phyloP scores from a whole-genome alignment of 2,888 invertebrate species.

The Ochlodes sylvanus region DNA sequence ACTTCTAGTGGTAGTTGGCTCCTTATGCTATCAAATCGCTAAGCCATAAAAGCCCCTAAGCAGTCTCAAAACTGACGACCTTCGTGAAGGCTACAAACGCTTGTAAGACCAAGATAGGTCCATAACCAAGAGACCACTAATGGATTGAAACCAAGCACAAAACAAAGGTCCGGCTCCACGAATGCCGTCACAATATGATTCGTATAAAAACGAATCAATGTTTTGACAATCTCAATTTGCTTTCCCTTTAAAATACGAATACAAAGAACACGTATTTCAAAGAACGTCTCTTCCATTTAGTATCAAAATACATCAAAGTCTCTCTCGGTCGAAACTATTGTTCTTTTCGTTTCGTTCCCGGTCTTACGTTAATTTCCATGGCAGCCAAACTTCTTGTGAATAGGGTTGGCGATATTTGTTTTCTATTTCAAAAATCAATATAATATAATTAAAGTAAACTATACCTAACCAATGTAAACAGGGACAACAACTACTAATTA shows the following conservation, averaged over 20 bases:
- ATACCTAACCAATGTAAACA: too few relatives aligned
- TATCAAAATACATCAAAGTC: constrained; percentile 34
- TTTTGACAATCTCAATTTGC: constrained; percentile 12
- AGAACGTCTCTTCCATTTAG: constrained; percentile 24
- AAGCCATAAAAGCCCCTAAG: too few relatives aligned
- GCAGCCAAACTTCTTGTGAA: constrained; percentile 31
- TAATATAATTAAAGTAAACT: too few relatives aligned
- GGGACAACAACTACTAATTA: too few relatives aligned
- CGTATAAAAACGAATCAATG: background rate
- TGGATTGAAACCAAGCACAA: background rate
- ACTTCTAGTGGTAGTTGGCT: too few relatives aligned
- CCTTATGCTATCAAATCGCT: too few relatives aligned
- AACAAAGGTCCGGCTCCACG: background rate
- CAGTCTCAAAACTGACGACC: too few relatives aligned
- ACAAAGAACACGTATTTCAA: constrained; percentile 21
- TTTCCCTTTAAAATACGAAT: constrained; percentile 11
- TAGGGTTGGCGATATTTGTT: constrained; percentile 14
- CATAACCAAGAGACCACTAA: too few relatives aligned
- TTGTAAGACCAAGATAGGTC: too few relatives aligned
- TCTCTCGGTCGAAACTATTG: constrained; percentile 30
- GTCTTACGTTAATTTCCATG: constrained; percentile 37
- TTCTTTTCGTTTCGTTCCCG: constrained; percentile 25
- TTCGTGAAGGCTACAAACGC: too few relatives aligned
- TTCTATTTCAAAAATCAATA: background rate
- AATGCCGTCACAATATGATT: background rate